Evolutionary conservation across 2,888 invertebrate species (phyloP), one percentile per base, ranked within the genome.

Genomic region (Entomobrya proxima): DNA sequence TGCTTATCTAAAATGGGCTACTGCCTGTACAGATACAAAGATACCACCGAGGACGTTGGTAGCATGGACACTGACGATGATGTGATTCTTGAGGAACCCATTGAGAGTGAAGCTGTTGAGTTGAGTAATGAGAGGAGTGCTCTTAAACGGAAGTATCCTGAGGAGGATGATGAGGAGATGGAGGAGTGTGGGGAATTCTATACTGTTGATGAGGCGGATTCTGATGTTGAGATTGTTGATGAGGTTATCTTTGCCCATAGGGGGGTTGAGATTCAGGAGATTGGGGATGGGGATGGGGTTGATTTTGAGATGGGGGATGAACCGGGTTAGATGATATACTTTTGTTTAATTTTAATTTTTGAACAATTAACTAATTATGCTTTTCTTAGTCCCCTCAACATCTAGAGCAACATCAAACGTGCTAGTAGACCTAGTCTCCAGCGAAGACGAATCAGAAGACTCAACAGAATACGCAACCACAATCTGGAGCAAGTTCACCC

Each of bases 201-300:
- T 55, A 88, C 84, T 6, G 88, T 88, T 5, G 77, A 78, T 35
- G 89, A 88, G 35, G 88, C 86, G 3, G 89, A 89, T 64, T 89
- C 89, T 0, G 89, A 89, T 74, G 79, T 89, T 9, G 89, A 89
- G 64, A 88, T 89, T 76, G 78, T 88, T 0, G 89, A 89, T 40
- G 89, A 89, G 77, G 87, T 87, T 5, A 83, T 86, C 5, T 79
- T 75, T 47, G 74, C 58, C 15, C 85, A 86, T 69, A 55, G 75
- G 0, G 86, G 87, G 18, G 89, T 89, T 0, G 77, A 87, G 13
- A 89, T 89, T 74, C 85, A 87, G 82, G 89, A 89, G 76, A 58
- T 89, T 30, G 64, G 67, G 3, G 82, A 87, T 79, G 64, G 78
- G n/a, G n/a, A n/a, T n/a, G n/a, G n/a, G n/a, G n/a, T n/a, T n/a